Evolutionary conservation across 2,888 invertebrate species (phyloP).

Genomic region (Aphelenchoides bicaudatus): DNA sequence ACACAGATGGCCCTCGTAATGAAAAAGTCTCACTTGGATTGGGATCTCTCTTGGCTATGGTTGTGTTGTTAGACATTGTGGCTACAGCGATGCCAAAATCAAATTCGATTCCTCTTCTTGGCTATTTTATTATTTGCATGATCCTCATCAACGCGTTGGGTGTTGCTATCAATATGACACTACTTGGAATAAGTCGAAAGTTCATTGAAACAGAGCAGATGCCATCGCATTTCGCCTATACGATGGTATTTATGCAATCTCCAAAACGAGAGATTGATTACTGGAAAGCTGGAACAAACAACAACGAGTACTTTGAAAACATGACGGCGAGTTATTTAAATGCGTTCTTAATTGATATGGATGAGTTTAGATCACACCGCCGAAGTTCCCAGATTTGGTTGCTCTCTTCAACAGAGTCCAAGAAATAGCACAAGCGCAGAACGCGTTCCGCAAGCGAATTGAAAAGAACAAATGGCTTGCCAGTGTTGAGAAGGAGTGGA

Average conservation of each 20-base stretch:
- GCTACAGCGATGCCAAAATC: constrained; percentile 56
- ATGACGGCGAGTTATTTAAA: not conserved
- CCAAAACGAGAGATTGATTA: constrained; percentile 24
- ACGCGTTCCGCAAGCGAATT: constrained; percentile 40
- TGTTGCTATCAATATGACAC: constrained; percentile 49
- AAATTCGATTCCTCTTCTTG: constrained; percentile 51
- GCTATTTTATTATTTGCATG: constrained; percentile 53
- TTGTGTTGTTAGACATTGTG: constrained; percentile 50
- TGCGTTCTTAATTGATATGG: not conserved
- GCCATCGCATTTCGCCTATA: constrained; percentile 33
- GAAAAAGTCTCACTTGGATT: constrained; percentile 46
- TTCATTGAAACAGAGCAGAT: constrained; percentile 34
- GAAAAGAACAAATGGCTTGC: constrained; percentile 34
- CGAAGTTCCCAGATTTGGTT: constrained; percentile 30
- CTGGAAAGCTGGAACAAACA: constrained; percentile 15
- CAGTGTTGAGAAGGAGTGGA: constrained; percentile 51
- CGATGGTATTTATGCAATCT: constrained; percentile 22
- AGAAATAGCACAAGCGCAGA: constrained; percentile 49
- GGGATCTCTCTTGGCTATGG: constrained; percentile 48
- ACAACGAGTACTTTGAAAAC: constrained; percentile 10
- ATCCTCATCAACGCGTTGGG: constrained; percentile 52
- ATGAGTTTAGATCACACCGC: constrained; percentile 26
- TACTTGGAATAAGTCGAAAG: constrained; percentile 33
- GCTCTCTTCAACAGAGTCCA: constrained; percentile 45
- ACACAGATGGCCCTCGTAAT: constrained; percentile 49